Evolutionary conservation across 2,888 invertebrate genomes (phyloP).

Genomic region (Leptopilina myrica): DNA sequence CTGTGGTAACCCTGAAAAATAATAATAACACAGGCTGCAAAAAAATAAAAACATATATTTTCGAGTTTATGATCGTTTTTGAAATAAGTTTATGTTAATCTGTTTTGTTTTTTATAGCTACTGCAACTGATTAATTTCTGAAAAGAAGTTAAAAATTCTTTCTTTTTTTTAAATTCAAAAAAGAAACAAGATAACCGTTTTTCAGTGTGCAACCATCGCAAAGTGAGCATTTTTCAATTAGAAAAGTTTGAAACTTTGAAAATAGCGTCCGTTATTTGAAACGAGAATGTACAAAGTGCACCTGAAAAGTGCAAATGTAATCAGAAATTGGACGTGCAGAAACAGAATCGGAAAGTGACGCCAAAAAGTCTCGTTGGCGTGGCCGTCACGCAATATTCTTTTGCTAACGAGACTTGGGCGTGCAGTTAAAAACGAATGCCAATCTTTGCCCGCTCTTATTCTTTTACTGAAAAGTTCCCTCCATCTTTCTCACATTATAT

Average conservation of each 20-base stretch:
- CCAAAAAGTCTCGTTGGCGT: slow-evolving; percentile 24
- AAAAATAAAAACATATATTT: no score
- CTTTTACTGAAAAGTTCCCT: background rate
- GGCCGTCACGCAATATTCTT: slow-evolving; percentile 22
- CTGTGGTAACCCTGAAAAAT: no score
- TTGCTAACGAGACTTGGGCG: slow-evolving; percentile 16
- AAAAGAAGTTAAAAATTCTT: no score
- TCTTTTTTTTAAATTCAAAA: no score
- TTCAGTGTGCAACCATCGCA: no score
- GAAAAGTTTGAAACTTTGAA: slow-evolving; percentile 14
- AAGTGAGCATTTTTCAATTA: background rate
- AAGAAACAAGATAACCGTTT: no score
- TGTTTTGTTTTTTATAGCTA: no score
- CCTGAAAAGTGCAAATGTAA: slow-evolving; percentile 1
- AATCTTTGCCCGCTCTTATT: slow-evolving; percentile 11
- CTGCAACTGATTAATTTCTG: no score
- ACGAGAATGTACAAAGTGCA: background rate
- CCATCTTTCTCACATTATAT: no score
- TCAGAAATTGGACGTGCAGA: slow-evolving; percentile 7
- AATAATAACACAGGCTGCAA: no score
- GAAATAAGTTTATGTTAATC: no score
- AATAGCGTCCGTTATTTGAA: background rate
- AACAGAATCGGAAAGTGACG: slow-evolving; percentile 19
- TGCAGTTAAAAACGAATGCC: slow-evolving; percentile 4
- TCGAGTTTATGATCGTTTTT: no score